These are phyloP conservation scores for Pavo muticus DNA, from an alignment of 2,113 vertebrate species.

Conservation along the genomic window DNA sequence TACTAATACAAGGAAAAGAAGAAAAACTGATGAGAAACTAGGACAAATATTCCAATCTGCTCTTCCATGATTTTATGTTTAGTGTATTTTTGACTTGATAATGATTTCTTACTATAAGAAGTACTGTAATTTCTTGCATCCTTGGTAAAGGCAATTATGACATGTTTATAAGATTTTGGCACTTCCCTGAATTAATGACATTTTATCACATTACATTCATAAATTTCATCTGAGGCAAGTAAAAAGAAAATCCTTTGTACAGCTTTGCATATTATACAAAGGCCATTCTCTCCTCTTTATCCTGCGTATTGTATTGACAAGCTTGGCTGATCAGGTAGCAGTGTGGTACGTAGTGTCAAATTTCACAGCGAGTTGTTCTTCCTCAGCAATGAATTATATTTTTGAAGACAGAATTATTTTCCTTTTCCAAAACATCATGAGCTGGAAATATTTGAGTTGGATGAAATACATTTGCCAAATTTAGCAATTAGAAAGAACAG, in stretches of 20 bases:
- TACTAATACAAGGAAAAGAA: neutral
- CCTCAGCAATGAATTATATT: neutral
- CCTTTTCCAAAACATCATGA: constrained; percentile 33
- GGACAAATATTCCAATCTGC: neutral
- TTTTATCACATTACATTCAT: neutral
- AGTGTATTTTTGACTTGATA: neutral
- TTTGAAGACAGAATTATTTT: neutral
- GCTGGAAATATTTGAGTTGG: constrained; percentile 70
- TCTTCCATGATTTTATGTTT: neutral
- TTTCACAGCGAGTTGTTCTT: neutral
- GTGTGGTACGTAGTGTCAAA: neutral
- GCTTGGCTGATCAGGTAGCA: neutral
- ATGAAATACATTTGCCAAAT: neutral
- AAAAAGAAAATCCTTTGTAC: neutral
- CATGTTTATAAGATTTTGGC: neutral
- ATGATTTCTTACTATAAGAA: neutral
- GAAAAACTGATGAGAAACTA: neutral
- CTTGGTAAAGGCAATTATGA: neutral
- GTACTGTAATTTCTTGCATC: neutral
- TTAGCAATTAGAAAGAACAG: neutral
- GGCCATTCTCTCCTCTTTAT: neutral
- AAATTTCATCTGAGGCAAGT: neutral
- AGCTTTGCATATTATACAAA: neutral
- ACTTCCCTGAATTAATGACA: neutral
- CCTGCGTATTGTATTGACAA: neutral